Evolutionary conservation across 2,888 invertebrate genomes (phyloP), one percentile per base, ranked within the genome.

Genomic region (Argyresthia albistria): DNA sequence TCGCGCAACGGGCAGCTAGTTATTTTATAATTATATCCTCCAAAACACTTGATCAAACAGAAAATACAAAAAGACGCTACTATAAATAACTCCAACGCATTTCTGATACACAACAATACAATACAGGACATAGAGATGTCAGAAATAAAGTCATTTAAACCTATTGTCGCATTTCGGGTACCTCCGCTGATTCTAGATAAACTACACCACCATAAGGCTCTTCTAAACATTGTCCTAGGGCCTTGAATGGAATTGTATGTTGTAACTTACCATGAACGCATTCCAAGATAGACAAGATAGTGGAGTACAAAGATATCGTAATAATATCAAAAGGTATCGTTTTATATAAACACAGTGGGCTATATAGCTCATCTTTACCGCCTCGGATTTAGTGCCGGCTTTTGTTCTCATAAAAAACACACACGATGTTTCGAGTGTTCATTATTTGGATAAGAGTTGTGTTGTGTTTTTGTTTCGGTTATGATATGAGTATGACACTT

Each of bases 81-180:
- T 68, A 79, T 76, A 78, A 81, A 80, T 76, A 71, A 79, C 73
- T 61, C 69, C 65, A 62, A 73, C 68, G 67, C 69, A 59, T 70
- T 70, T 60, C 59, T 57, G 57, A 63, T 63, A 46, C 12, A 39
- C 66, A 65, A 64, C 46, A 50, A 46, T 46, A 14, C 25, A 25
- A 10, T 14, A 14, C 68, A 65, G 62, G 69, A 78, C 69, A 70
- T 67, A 76, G 71, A 25, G 25, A 76, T 66, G 73, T 77, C 75
- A 72, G 65, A 63, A 74, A 80, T 80, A 76, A 73, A 81, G 77
- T 80, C 80, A 83, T 84, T 83, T 80, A 73, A 80, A 79, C 73
- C 82, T 67, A 80, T 86, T 87, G 86, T 87, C 73, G 76, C 78
- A 68, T 75, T 67, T 61, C 52, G 61, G 67, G 65, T 73, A 69